phyloP scores from a whole-genome alignment of 1,140 invertebrate species.

The Ruditapes philippinarum region DNA sequence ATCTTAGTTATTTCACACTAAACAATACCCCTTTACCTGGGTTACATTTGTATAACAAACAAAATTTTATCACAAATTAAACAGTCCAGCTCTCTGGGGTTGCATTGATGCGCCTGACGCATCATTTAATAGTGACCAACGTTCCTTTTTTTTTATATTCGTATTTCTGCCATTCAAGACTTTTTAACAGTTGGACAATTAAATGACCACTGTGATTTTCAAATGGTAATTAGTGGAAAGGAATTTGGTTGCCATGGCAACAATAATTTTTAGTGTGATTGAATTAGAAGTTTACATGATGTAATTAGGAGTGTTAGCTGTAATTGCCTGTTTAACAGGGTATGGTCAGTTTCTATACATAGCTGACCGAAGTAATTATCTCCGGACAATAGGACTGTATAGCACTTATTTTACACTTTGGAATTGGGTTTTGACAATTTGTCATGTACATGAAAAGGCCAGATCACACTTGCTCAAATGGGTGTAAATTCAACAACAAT shows the following conservation, averaged over 20 bases:
- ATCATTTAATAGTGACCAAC: slow-evolving; percentile 7
- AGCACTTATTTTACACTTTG: slow-evolving; percentile 49
- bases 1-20: slow-evolving; percentile 29
- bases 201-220: slow-evolving; percentile 51
- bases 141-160: slow-evolving; percentile 55
- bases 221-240: slow-evolving; percentile 59
- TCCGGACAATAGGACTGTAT: slow-evolving; percentile 37
- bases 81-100: not conserved
- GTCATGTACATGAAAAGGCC: slow-evolving; percentile 10
- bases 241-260: slow-evolving; percentile 59
- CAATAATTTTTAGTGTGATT: slow-evolving; percentile 56
- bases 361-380: slow-evolving; percentile 56
- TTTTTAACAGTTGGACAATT: slow-evolving; percentile 58
- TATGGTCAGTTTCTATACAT: slow-evolving; percentile 36
- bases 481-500: slow-evolving; percentile 1
- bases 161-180: slow-evolving; percentile 29
- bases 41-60: slow-evolving; percentile 11
- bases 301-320: slow-evolving; percentile 58
- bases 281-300: slow-evolving; percentile 59
- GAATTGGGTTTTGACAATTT: slow-evolving; percentile 46
- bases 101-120: not conserved
- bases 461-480: not conserved
- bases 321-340: slow-evolving; percentile 55
- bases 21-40: slow-evolving; percentile 29
- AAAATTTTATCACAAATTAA: slow-evolving; percentile 42